Conservation (phyloP, 2,113 vertebrate species). For the Notothenia coriiceps region DNA sequence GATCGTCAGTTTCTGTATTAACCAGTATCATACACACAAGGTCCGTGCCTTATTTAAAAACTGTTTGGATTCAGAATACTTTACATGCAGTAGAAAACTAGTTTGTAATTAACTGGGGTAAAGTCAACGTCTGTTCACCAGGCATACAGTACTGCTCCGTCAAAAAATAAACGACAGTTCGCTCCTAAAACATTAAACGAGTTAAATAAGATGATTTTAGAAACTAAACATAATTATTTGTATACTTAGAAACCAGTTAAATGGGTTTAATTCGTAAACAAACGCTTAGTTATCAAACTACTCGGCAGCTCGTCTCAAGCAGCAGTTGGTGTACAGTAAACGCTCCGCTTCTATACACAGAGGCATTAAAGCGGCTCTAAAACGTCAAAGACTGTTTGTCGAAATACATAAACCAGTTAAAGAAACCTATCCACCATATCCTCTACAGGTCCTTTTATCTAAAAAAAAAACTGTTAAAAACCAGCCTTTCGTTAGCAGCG, state of each 20-base stretch:
- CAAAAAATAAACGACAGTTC: not conserved
- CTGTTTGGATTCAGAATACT: not conserved
- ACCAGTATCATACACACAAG: not conserved
- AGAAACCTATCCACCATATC: not conserved
- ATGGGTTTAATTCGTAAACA: rapidly evolving
- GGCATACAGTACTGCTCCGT: conserved; percentile 1
- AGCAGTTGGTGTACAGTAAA: not conserved
- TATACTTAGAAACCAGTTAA: too few relatives aligned
- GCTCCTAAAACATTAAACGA: not conserved
- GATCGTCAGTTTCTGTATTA: not conserved
- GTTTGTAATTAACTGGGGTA: conserved; percentile 48
- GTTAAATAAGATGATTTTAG: rapidly evolving
- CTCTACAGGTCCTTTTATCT: not conserved
- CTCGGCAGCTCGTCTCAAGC: not conserved
- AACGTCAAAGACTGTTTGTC: not conserved
- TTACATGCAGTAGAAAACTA: conserved; percentile 14
- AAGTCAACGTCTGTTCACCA: conserved; percentile 38
- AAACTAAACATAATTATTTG: not conserved
- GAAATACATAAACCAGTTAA: not conserved
- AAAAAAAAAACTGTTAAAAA: not conserved
- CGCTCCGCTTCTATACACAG: conserved; percentile 9
- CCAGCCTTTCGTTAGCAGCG: not conserved
- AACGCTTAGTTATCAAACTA: not conserved
- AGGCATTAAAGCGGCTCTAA: not conserved
- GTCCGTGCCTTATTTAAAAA: too few relatives aligned